Conservation (phyloP, 2,888 invertebrate species). For the Ceriagrion tenellum region DNA sequence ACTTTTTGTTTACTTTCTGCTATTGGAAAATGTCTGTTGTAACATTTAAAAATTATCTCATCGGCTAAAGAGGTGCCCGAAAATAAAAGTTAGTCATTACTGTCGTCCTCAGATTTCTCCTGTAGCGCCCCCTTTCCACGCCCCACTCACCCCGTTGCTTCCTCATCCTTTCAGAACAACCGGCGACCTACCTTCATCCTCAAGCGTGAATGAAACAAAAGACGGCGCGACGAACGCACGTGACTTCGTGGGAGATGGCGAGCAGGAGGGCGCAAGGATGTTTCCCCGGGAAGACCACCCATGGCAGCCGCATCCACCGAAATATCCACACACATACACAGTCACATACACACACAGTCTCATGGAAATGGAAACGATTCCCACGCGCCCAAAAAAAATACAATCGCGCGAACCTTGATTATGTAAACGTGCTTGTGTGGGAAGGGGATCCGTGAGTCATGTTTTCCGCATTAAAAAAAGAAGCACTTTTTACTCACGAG, state of each 20-base stretch:
- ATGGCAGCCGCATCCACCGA: not conserved
- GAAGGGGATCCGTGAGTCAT: not conserved
- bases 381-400: not conserved
- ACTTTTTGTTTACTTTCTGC: too few species aligned
- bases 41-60: too few species aligned
- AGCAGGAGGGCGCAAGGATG: not conserved
- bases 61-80: too few species aligned
- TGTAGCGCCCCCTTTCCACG: not conserved
- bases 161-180: not conserved
- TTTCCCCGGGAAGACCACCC: not conserved
- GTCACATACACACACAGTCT: not conserved
- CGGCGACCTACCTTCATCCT: not conserved
- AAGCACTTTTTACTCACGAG: not conserved
- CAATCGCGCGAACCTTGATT: not conserved
- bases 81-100: too few species aligned
- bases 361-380: not conserved
- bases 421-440: not conserved
- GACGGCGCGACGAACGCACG: not conserved
- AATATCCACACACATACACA: too few species aligned
- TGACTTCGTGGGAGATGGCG: not conserved
- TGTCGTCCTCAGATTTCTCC: not conserved
- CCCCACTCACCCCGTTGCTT: not conserved
- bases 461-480: not conserved
- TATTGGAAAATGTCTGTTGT: too few species aligned
- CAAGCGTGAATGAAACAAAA: constrained; percentile 4